These are phyloP conservation scores for Thymelicus sylvestris DNA, from an alignment of 2,888 invertebrate species.

Conservation along the genomic window DNA sequence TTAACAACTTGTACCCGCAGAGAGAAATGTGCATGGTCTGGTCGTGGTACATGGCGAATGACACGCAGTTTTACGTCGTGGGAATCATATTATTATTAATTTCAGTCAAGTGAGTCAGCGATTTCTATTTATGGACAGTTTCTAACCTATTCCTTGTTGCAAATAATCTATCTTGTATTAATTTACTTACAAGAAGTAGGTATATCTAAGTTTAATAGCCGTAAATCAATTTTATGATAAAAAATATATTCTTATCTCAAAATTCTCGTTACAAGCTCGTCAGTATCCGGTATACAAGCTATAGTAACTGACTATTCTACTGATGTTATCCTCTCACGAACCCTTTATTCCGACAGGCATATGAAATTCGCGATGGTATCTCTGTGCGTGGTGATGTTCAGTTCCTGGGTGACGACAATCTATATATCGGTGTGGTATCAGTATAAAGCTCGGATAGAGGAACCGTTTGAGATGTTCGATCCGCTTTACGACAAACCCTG, in stretches of 20 bases:
- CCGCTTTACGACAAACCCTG: constrained; percentile 93
- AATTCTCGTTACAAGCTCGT: too few species aligned
- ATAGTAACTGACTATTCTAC: neutral
- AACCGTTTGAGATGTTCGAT: constrained; percentile 93
- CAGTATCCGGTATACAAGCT: too few species aligned
- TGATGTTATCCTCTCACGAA: constrained; percentile 15
- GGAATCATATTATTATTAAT: constrained; percentile 87
- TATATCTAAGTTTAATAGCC: too few species aligned
- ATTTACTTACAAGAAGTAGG: too few species aligned
- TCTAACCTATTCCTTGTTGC: neutral
- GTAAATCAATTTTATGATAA: too few species aligned
- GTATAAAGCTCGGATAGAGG: constrained; percentile 90
- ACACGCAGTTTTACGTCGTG: constrained; percentile 90
- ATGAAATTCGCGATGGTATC: constrained; percentile 86
- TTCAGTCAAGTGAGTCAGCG: constrained; percentile 86
- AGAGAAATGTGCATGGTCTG: constrained; percentile 92
- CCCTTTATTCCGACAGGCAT: constrained; percentile 71
- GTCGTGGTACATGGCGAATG: constrained; percentile 94
- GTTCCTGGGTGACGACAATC: constrained; percentile 91
- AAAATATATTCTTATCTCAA: too few species aligned
- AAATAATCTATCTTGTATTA: too few species aligned
- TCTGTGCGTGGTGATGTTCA: constrained; percentile 85
- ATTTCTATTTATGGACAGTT: constrained; percentile 3
- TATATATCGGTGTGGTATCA: constrained; percentile 90
- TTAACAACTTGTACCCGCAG: constrained; percentile 91